phyloP scores from a whole-genome alignment of 2,888 invertebrate genomes.

The Entomobrya multifasciata region DNA sequence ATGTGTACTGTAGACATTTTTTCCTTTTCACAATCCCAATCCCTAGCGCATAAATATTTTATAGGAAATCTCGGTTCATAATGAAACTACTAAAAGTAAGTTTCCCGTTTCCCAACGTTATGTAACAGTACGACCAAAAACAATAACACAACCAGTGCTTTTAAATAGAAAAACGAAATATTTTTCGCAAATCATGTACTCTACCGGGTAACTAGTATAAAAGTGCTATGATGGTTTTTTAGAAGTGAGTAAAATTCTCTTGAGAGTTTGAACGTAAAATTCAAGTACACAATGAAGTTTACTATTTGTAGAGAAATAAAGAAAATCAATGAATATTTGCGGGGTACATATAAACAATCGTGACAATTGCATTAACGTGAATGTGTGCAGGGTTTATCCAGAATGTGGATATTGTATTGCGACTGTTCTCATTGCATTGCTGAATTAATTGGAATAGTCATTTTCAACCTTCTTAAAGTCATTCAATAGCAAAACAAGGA shows the following conservation, averaged over 20 bases:
- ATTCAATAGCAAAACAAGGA: neutral
- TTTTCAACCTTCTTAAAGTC: no score
- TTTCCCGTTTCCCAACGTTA: neutral
- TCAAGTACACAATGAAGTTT: neutral
- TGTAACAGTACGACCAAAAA: no score
- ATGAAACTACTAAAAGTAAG: neutral
- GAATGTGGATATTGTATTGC: no score
- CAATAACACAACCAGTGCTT: no score
- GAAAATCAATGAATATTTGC: constrained; percentile 10
- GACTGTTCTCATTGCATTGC: no score
- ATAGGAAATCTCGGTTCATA: neutral
- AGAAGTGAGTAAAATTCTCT: constrained; percentile 11
- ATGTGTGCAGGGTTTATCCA: no score
- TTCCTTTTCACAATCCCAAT: neutral
- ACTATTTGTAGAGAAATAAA: neutral
- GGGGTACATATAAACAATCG: no score
- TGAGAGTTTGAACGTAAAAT: neutral
- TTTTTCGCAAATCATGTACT: constrained; percentile 38
- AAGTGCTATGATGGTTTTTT: neutral
- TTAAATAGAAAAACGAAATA: no score
- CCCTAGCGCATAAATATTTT: constrained; percentile 30
- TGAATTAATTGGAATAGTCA: no score
- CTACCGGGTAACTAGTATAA: neutral
- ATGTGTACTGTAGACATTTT: no score
- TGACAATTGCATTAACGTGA: no score